These are phyloP conservation scores for Zoroaster sp. DNA, from an alignment of 53 echinoderm and acorn worm genomes.

Conservation along the genomic window DNA sequence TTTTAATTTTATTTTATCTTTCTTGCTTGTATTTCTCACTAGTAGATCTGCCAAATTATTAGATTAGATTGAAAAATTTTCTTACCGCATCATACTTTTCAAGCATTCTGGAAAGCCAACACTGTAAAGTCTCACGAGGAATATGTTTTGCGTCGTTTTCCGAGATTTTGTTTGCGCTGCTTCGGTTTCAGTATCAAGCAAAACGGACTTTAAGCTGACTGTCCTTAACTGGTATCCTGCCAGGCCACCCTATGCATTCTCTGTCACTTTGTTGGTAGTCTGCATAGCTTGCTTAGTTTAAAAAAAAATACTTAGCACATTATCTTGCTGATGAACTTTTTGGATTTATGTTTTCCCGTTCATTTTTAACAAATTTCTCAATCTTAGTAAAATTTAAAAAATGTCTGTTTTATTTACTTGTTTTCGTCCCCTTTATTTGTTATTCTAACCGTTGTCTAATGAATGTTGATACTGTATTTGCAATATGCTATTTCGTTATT, in stretches of 20 bases:
- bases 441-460: background rate
- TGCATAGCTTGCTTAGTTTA: background rate
- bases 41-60: too few species aligned
- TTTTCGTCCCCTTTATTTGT: background rate
- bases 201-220: too few species aligned
- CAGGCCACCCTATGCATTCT: background rate
- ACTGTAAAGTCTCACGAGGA: too few species aligned
- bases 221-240: background rate
- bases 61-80: too few species aligned
- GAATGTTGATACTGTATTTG: constrained; percentile 48
- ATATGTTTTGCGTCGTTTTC: too few species aligned
- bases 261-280: background rate
- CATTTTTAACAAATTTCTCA: background rate
- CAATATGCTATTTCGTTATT: constrained; percentile 49
- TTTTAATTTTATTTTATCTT: too few species aligned
- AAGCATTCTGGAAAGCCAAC: too few species aligned
- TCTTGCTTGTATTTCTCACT: too few species aligned
- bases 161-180: too few species aligned
- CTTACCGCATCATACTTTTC: too few species aligned
- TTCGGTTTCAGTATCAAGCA: too few species aligned
- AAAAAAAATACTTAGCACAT: background rate
- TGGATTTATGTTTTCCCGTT: background rate
- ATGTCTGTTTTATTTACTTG: background rate
- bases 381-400: too few species aligned
- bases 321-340: background rate